Percentiles rank a stretch among this genome's conserved stretches.
phyloP scores from a whole-genome alignment of 2,113 vertebrate species.

The Alaudala cheleensis region DNA sequence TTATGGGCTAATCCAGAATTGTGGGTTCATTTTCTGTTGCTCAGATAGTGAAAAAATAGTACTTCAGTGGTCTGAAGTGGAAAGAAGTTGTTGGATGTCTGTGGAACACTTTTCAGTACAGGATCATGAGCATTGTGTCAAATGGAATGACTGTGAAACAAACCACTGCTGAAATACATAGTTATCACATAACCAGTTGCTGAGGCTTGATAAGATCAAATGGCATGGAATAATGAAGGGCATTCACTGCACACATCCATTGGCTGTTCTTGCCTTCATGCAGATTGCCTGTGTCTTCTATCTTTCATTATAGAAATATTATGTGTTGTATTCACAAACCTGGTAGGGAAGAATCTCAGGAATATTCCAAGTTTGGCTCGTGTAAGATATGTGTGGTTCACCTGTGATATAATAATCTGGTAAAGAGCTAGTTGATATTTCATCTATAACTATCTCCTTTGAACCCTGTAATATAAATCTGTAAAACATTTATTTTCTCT shows the following conservation, averaged over 20 bases:
- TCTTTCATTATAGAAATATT: neutral
- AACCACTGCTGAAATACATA: neutral
- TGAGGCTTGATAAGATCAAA: neutral
- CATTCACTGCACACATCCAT: neutral
- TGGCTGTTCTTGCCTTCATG: neutral
- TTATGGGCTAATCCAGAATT: neutral
- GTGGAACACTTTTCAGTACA: neutral
- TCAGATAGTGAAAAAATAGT: neutral
- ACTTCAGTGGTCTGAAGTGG: neutral
- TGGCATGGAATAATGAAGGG: neutral
- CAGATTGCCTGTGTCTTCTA: fast-evolving
- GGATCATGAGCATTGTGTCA: neutral
- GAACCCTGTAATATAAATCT: neutral
- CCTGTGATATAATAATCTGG: neutral
- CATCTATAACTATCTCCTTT: neutral
- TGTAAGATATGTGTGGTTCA: neutral
- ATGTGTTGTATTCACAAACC: neutral
- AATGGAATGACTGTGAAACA: neutral
- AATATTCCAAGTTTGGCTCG: neutral
- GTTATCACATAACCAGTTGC: neutral
- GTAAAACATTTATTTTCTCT: neutral
- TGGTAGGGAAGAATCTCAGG: neutral
- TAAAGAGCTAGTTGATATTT: neutral
- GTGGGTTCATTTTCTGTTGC: neutral
- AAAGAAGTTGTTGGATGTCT: neutral